These are phyloP conservation scores for Calcarius lapponicus DNA, from an alignment of 2,797 vertebrate genomes.

Conservation along the genomic window DNA sequence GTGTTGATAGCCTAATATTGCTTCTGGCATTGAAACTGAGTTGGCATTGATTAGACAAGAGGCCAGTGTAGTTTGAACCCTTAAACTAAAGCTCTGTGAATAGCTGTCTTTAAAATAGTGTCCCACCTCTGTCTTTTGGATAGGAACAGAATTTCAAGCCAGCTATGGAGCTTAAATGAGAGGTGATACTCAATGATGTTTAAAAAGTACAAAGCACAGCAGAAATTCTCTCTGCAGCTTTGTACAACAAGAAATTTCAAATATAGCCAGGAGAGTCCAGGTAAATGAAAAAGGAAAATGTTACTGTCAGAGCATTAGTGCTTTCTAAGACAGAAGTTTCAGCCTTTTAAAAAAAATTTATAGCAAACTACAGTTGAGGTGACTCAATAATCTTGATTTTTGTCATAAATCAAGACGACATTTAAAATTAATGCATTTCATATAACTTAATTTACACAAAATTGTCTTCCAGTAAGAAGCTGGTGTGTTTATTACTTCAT, in stretches of 20 bases:
- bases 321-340: not conserved
- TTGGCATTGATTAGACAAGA: not conserved
- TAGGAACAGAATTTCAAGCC: not conserved
- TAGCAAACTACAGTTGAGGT: not conserved
- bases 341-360: not conserved
- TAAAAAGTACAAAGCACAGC: not conserved
- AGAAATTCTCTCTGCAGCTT: not conserved
- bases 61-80: not conserved
- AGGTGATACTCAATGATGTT: not conserved
- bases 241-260: not conserved
- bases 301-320: not conserved
- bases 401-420: conserved; percentile 10
- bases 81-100: not conserved
- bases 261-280: not conserved
- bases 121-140: not conserved
- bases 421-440: conserved; percentile 48
- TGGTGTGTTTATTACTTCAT: conserved; percentile 29
- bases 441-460: conserved; percentile 28
- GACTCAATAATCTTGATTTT: not conserved
- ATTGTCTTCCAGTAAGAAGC: conserved; percentile 16
- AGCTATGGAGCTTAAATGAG: not conserved
- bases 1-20: not conserved
- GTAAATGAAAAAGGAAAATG: not conserved
- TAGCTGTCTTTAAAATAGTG: not conserved
- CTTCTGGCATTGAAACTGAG: not conserved